These are phyloP conservation scores for Sebastes minor DNA, from an alignment of 2,797 vertebrate genomes.

Conservation along the genomic window DNA sequence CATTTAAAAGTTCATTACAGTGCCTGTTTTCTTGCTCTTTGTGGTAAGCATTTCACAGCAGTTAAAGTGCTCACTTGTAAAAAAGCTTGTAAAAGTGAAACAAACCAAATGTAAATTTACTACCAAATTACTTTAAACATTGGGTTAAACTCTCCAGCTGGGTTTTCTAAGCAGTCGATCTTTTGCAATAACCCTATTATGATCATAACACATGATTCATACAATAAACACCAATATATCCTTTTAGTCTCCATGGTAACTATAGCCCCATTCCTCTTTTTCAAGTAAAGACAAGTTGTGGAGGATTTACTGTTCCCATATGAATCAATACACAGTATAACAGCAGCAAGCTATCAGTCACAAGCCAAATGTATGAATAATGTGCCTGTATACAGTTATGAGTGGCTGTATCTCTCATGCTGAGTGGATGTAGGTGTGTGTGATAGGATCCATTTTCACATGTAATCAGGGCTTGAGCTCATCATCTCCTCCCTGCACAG, in stretches of 20 bases:
- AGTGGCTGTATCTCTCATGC: slow-evolving; percentile 27
- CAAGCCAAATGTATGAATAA: slow-evolving; percentile 21
- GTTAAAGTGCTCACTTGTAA: not conserved
- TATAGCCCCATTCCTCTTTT: slow-evolving; percentile 2
- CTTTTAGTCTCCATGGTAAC: slow-evolving; percentile 70
- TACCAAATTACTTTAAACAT: not conserved
- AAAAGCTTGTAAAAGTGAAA: slow-evolving; percentile 3
- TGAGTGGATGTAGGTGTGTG: slow-evolving; percentile 59
- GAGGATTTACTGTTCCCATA: not conserved
- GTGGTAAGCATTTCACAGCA: not conserved
- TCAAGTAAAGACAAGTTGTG: slow-evolving; percentile 32
- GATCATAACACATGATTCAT: slow-evolving; percentile 5
- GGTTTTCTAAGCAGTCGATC: not conserved
- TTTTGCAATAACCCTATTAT: not conserved
- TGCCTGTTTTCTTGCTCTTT: not conserved
- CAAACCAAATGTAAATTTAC: not conserved
- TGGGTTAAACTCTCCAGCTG: not conserved
- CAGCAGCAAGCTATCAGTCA: not conserved
- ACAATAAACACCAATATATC: slow-evolving; percentile 13
- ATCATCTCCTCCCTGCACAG: not conserved
- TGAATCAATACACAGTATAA: not conserved
- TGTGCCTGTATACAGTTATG: slow-evolving; percentile 13
- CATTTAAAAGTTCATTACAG: not conserved
- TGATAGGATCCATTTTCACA: slow-evolving; percentile 47
- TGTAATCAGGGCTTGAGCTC: slow-evolving; percentile 25